phyloP scores from a whole-genome alignment of 2,888 invertebrate species.

The Rhamphomyia laevipes region DNA sequence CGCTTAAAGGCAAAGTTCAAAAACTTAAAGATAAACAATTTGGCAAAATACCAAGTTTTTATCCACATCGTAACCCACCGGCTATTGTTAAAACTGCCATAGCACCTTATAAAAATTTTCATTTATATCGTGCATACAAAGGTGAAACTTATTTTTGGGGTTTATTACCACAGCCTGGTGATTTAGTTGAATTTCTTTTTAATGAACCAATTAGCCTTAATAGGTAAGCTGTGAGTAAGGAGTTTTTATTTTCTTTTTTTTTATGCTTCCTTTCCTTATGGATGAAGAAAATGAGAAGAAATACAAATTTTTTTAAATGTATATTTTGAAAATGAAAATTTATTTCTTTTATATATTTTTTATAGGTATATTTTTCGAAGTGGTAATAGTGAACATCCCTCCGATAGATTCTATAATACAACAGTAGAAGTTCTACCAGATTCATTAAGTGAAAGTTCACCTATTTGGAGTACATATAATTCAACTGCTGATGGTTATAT shows the following conservation, averaged over 20 bases:
- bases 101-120: slow-evolving; percentile 66
- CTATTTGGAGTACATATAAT: slow-evolving; percentile 44
- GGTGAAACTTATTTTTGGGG: slow-evolving; percentile 92
- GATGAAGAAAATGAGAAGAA: background rate
- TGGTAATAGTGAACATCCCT: slow-evolving; percentile 80
- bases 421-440: slow-evolving; percentile 66
- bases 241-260: background rate
- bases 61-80: slow-evolving; percentile 67
- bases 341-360: slow-evolving; percentile 17
- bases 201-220: slow-evolving; percentile 54
- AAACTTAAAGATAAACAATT: slow-evolving; percentile 89
- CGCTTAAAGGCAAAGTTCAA: slow-evolving; percentile 90
- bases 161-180: slow-evolving; percentile 67
- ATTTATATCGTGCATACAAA: slow-evolving; percentile 66
- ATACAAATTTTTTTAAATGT: background rate
- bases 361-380: slow-evolving; percentile 72
- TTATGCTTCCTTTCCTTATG: no score
- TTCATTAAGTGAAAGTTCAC: slow-evolving; percentile 33
- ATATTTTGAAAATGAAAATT: background rate
- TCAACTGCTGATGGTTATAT: slow-evolving; percentile 56
- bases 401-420: slow-evolving; percentile 78
- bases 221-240: slow-evolving; percentile 41
- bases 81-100: slow-evolving; percentile 59
- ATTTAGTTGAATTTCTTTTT: slow-evolving; percentile 70
- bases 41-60: slow-evolving; percentile 67